phyloP scores from a whole-genome alignment of 2,888 invertebrate genomes.

The Prosopocoilus inquinatus region DNA sequence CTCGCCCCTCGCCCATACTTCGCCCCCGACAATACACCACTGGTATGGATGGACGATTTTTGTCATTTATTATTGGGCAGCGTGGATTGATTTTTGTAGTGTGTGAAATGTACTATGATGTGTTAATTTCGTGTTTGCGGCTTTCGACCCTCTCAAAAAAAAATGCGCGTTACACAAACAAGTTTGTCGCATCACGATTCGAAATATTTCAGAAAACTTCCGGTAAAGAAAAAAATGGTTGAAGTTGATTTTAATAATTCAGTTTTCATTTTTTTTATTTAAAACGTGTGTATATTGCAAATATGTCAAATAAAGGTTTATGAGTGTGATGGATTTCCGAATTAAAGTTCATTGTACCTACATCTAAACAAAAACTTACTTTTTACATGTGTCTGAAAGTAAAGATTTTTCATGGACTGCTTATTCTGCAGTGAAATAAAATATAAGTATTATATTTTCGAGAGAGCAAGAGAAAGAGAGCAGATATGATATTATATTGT shows the following conservation, averaged over 20 bases:
- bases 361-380: too few species aligned
- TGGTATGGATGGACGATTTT: slow-evolving; percentile 54
- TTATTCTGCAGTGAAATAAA: too few species aligned
- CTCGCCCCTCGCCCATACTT: slow-evolving; percentile 37
- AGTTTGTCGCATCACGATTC: neutral
- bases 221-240: neutral
- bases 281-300: too few species aligned
- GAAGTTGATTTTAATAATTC: neutral
- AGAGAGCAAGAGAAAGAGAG: too few species aligned
- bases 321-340: too few species aligned
- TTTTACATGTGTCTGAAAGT: too few species aligned
- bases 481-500: too few species aligned
- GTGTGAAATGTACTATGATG: slow-evolving; percentile 46
- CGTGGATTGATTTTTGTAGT: slow-evolving; percentile 49
- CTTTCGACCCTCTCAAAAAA: slow-evolving; percentile 19
- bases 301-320: too few species aligned
- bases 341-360: too few species aligned
- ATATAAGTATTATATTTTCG: too few species aligned
- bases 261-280: too few species aligned
- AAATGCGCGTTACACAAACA: neutral
- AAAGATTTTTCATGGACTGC: too few species aligned
- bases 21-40: slow-evolving; percentile 49
- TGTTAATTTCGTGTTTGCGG: slow-evolving; percentile 45
- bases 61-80: slow-evolving; percentile 53
- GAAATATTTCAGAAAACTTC: neutral